These are phyloP conservation scores for Diabrotica undecimpunctata DNA, from an alignment of 1,140 invertebrate species.

Conservation along the genomic window DNA sequence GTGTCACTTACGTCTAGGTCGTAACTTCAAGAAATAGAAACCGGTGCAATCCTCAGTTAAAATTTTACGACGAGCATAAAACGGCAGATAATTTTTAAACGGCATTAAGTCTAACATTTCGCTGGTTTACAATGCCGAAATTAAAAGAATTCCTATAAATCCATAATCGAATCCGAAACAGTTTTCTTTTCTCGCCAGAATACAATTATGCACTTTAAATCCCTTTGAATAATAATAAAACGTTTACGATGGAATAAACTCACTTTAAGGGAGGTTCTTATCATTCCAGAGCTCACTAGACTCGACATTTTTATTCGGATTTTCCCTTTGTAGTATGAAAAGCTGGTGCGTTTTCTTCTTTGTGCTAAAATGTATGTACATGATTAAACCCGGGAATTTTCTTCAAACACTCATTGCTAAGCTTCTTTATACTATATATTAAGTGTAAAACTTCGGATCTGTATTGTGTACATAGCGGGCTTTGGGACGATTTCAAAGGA, in stretches of 20 bases:
- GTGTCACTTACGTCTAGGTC: too few relatives aligned
- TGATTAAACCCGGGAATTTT: conserved; percentile 1
- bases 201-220: conserved; percentile 7
- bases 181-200: conserved; percentile 7
- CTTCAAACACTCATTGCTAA: neutral
- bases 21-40: too few relatives aligned
- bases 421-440: conserved; percentile 3
- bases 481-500: neutral
- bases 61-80: too few relatives aligned
- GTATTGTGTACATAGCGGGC: neutral
- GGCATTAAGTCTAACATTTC: too few relatives aligned
- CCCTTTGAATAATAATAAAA: conserved; percentile 7
- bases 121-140: neutral
- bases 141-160: conserved; percentile 1
- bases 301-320: conserved; percentile 4
- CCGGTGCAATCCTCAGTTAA: too few relatives aligned
- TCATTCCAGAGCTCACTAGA: conserved; percentile 8
- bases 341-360: conserved; percentile 8
- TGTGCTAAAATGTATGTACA: conserved; percentile 12
- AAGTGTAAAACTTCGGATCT: conserved; percentile 2
- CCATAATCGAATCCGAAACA: conserved; percentile 2
- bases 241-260: conserved; percentile 8
- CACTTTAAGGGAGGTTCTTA: conserved; percentile 5
- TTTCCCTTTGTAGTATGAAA: conserved; percentile 12
- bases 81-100: too few relatives aligned